Base-by-base conservation (phyloP, 2,797 vertebrate genomes). In the Linurgus olivaceus region DNA sequence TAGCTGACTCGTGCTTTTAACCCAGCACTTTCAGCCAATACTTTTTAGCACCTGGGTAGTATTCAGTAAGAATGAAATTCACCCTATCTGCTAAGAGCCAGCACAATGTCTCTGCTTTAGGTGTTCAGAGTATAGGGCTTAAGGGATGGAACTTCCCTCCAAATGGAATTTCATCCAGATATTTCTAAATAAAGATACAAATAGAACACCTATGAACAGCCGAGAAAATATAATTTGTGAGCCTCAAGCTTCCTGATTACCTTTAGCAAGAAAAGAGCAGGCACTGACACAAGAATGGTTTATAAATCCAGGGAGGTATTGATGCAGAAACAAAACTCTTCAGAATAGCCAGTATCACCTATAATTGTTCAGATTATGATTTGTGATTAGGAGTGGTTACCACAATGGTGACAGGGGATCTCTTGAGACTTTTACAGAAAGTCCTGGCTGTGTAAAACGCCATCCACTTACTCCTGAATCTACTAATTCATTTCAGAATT, bases 1-100 rank as follows among this genome's bases (percentile, higher is more conserved):
- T 91, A 78, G 51, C 82, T 94, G 84, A 80, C 70, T 90, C 29
- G 13, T 75, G 91, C 83, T 96, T 97, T 96, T 97, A 96, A 93
- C 94, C 68, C 83, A 92, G 81, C 86, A 92, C 76, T 96, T 94
- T 70, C 76, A 94, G 93, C 83, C 75, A 82, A 82, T 16, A 54
- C 54, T 88, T 95, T 95, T 93, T 87, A 93, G 81, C 92, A 89
- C 77, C 85, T 95, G 89, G 86, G 93, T 86, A 20, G 2, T n/a
- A 74, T 55, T 91, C 58, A 35, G 35, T 20, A 35, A 77, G 75
- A 94, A 62, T 51, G 13, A 87, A 96, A 80, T 50, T 80, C 65
- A 58, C 31, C 25, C 54, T 68, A 8, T 77, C 79, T 91, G 38
- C 75, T 88, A 65, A 92, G 71, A 93, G 78, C 54, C 54, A 70